Evolutionary conservation across 2,113 vertebrate genomes (phyloP).

Genomic region (Ailurus styani): DNA sequence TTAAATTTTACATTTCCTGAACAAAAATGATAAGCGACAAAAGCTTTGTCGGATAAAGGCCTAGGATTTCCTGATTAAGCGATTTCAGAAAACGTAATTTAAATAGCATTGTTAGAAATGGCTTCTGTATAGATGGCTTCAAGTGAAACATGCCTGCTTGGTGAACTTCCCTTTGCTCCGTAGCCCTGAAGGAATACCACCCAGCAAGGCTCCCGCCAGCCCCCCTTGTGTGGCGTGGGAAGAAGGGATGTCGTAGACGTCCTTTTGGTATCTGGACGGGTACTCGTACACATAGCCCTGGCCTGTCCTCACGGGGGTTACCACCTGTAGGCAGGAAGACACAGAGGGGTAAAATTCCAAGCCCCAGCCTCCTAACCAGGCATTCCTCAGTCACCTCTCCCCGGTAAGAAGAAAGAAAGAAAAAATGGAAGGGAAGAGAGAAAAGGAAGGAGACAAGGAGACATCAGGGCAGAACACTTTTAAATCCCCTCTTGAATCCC

Average conservation of each 20-base stretch:
- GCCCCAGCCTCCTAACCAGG: rapidly evolving
- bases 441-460: neutral
- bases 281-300: constrained; percentile 90
- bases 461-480: neutral
- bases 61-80: neutral
- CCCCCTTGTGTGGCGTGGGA: constrained; percentile 87
- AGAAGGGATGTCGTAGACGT: constrained; percentile 93
- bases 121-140: neutral
- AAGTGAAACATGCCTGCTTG: neutral
- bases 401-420: neutral
- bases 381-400: neutral
- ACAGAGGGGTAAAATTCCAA: neutral
- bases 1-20: neutral
- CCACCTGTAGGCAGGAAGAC: constrained; percentile 85
- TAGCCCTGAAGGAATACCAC: neutral
- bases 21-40: neutral
- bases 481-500: neutral
- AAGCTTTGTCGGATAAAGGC: neutral
- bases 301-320: constrained; percentile 91
- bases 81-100: neutral
- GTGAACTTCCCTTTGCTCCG: neutral
- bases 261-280: constrained; percentile 87
- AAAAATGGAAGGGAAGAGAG: neutral
- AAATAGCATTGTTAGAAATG: neutral
- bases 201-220: rapidly evolving